Evolutionary conservation across 1,140 invertebrate species (phyloP).

Genomic region (Heterodera carotae): DNA sequence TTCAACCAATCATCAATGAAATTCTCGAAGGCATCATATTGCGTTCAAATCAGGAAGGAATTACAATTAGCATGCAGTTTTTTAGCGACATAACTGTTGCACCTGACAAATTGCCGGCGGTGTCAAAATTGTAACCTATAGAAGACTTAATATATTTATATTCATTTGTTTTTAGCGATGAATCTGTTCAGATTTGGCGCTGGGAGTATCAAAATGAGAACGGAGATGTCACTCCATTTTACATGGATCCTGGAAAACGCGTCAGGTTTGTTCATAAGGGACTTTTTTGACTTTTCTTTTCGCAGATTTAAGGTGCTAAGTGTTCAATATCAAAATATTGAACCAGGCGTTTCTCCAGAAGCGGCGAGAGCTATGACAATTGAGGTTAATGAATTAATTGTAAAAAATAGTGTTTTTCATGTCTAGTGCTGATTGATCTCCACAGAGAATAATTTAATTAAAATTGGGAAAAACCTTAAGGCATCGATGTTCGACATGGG

Average conservation of each 20-base stretch:
- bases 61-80: conserved; percentile 29
- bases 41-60: conserved; percentile 25
- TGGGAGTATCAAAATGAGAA: conserved; percentile 41
- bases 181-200: conserved; percentile 33
- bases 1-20: conserved; percentile 30
- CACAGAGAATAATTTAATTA: no score
- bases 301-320: conserved; percentile 23
- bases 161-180: conserved; percentile 27
- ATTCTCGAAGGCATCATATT: conserved; percentile 34
- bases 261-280: conserved; percentile 28
- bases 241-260: conserved; percentile 33
- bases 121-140: conserved; percentile 33
- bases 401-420: neutral
- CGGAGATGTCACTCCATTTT: conserved; percentile 16
- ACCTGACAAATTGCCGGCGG: conserved; percentile 34
- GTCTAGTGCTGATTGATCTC: no score
- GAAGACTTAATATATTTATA: neutral
- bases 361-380: conserved; percentile 25
- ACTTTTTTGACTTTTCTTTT: neutral
- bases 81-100: conserved; percentile 35
- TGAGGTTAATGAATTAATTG: conserved; percentile 15
- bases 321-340: conserved; percentile 26
- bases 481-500: conserved; percentile 35
- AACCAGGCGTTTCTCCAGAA: conserved; percentile 23
- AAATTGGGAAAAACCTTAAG: neutral